Evolutionary conservation across 2,797 vertebrate species (phyloP), one percentile per base, ranked within the genome.

Genomic region (Catharus ustulatus): DNA sequence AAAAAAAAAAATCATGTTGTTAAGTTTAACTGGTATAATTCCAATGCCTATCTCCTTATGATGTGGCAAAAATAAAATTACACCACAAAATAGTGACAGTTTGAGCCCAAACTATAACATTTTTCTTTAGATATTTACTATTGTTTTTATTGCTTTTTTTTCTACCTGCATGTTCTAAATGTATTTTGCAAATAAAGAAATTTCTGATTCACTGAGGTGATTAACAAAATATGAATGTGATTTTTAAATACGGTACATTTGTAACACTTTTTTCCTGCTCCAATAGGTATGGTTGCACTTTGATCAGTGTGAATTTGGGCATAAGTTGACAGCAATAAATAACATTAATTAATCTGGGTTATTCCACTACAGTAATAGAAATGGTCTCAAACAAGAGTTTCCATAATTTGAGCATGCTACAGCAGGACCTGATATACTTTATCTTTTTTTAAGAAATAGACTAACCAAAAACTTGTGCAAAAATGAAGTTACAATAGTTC

Each of bases 191-290:
- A 67, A 10, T 54, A 29, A 6, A 77, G 4, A 22, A 62, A 14
- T 84, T 94, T 92, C 74, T 81, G 45, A 71, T 66, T 84, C 93
- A 85, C 29, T 68, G 52, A 94, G 42, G 34, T 61, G 26, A 46
- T 59, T n/a, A 21, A 17, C 13, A 64, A 80, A 69, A 12, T 34
- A 52, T 55, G 34, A 84, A 48, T 24, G 3, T 19, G 29, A 51
- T 79, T 91, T 87, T 89, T 86, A 89, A 76, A 75, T 82, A 78
- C 36, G 7, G 3, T 69, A 86, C 72, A 66, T 81, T 27, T 30
- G 14, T 81, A 45, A 63, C 14, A 88, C 4, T 63, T 40, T 34
- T 10, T 85, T 88, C 88, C 64, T 78, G 4, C 24, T 91, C 40
- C 38, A 58, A 80, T 95, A 90, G 7, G 22, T 59, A 19, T 54